A percentile compares a stretch with the other conserved stretches of the same genome.
Conservation (phyloP, 1,140 invertebrate species). For the Aleiodes sp. region DNA sequence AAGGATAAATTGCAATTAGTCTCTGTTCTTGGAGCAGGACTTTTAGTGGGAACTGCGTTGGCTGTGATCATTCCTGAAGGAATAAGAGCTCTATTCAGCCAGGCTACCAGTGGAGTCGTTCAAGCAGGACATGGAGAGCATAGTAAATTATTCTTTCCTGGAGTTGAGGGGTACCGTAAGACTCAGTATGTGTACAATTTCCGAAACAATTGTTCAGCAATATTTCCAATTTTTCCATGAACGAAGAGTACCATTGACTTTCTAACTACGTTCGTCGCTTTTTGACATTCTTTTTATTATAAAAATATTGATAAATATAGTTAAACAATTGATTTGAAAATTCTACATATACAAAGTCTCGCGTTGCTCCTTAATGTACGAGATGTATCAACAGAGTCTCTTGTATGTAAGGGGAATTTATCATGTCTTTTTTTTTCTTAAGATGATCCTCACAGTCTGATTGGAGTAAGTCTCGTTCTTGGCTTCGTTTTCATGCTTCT, state of each 20-base stretch:
- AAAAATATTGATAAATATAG: no score
- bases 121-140: conserved; percentile 29
- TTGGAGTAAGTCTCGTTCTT: conserved; percentile 80
- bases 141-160: conserved; percentile 39
- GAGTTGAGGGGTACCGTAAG: not conserved
- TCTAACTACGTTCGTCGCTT: no score
- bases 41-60: conserved; percentile 97
- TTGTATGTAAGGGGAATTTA: no score
- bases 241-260: no score
- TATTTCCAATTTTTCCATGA: no score
- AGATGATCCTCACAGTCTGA: conserved; percentile 71
- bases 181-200: not conserved
- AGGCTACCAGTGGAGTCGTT: conserved; percentile 36
- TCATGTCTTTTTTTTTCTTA: conserved; percentile 41
- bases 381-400: no score
- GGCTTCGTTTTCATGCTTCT: conserved; percentile 98
- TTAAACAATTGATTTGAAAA: no score
- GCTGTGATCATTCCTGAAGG: conserved; percentile 99
- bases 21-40: conserved; percentile 94
- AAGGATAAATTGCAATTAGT: conserved; percentile 94
- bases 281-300: no score
- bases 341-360: no score
- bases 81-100: conserved; percentile 81
- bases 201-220: no score
- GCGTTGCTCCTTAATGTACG: no score